Base-by-base conservation (phyloP, 2,888 invertebrate genomes). In the Cecidostiba fungosa region DNA sequence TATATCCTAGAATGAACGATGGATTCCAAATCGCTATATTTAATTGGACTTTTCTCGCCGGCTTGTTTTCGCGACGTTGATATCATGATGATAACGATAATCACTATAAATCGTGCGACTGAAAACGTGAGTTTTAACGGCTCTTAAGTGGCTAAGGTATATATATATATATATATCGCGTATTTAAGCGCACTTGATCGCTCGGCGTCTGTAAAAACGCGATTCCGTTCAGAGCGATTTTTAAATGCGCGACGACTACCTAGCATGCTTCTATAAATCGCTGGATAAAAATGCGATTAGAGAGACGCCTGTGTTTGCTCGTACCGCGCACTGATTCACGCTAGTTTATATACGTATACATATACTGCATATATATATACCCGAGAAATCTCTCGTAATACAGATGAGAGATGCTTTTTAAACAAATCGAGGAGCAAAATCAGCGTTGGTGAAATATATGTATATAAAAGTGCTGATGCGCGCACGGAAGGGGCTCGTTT, bases 241-340 rank as follows among this genome's bases (percentile, higher is more conserved):
- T 59, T n/a, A 59, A 23, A 59, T 4, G 10, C 59, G 23, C 4
- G 8, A 10, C 23, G 14, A 59, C 19, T 50, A 50, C 50, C 16
- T 47, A 1, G 23, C 8, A 6, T 19, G 23, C 12, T 54, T 54
- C 54, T 10, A 54, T 54, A 19, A 54, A 54, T n/a, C 4, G 54
- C 54, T 54, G 54, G 54, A 54, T 54, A 5, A 59, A 59, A 59
- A 10, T 59, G 59, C 59, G 59, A 59, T 59, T 59, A 59, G n/a
- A 59, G 54, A 59, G 0, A 10, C 10, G 59, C 59, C 23, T 10
- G 23, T 59, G n/a, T 23, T 16, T 23, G 23, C 59, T 23, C 10
- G 23, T 59, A 5, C 23, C 23, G 10, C 6, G 3, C 23, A 23
- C n/a, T 59, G 59, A 59, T 23, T 59, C 23, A 23, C 23, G 54